Evolutionary conservation across 2,113 vertebrate genomes (phyloP), one percentile per base, ranked within the genome.

Genomic region (Corapipo altera): DNA sequence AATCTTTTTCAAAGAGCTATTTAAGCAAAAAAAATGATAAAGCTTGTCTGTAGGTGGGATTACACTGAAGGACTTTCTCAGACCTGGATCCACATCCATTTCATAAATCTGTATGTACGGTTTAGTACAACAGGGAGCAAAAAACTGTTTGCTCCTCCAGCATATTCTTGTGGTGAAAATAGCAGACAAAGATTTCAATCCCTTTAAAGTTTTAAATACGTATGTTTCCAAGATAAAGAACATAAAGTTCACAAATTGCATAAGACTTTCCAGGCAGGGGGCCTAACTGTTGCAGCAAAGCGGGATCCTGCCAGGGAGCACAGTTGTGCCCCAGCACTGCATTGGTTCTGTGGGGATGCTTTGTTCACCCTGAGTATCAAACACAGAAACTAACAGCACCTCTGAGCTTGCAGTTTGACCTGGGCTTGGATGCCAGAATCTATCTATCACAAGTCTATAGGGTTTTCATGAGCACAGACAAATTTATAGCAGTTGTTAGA

Each of bases 281-380:
- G 6, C 15, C 48, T 76, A 33, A 19, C 3, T 22, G 16, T 8
- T 43, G 35, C 54, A 73, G 21, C 6, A 27, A 57, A 54, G 6
- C 13, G n/a, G 28, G 32, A 49, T 35, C n/a, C 49, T 84, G 11
- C 14, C 21, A 7, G 9, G 13, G 16, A 81, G 12, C 24, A 22
- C 0, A 0, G 46, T 24, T 16, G 0, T 35, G 23, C 30, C 41
- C 32, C 35, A 32, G 20, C 72, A 44, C 6, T 76, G 11, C n/a
- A 39, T 16, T 9, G 3, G 14, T 19, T 24, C 37, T 5, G 3
- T 8, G 11, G 16, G 57, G 44, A 52, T 33, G 6, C 18, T 65
- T 64, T 73, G 49, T 30, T 48, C 5, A 0, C 15, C 8, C 33
- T 43, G 9, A 20, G 10, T 3, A 7, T 16, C 46, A 79, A 85